Evolutionary conservation across 1,140 invertebrate species (phyloP), one percentile per base, ranked within the genome.

Genomic region (Ostrea denselamellosa): DNA sequence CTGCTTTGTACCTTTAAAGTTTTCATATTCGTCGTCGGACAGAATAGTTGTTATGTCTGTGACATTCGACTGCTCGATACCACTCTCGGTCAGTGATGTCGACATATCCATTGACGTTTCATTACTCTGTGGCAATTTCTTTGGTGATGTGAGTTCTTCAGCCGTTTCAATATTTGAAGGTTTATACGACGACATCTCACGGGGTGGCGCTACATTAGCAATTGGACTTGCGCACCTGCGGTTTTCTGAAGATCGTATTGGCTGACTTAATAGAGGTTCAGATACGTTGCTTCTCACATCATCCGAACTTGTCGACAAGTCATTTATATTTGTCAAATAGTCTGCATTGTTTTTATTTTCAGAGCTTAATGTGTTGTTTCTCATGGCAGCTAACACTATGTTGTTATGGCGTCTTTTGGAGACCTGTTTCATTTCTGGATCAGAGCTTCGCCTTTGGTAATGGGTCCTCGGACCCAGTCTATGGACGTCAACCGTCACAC

Each of bases 401-500:
- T 85, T 85, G 22, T 85, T 85, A 19, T 85, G 83, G 5, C 56
- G 83, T 85, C 54, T 56, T 58, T 53, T 71, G 22, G 52, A 52
- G 17, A n/a, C 62, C 51, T 86, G 85, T 83, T 86, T 88, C 34
- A 77, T 84, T 81, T 88, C 87, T 5, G 87, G 87, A 62, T 89
- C 88, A 0, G 89, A 89, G 17, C 84, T 86, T 8, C 85, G 71
- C 5, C 86, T 44, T 2, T 56, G 56, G 44, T 62, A 86, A 28
- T 87, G 62, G 9, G 83, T 77, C n/a, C 56, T 8, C 14, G 83
- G 65, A 5, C 87, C 83, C 9, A 56, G 17, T 25, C 84, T 25
- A 62, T 89, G 89, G 17, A 89, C 77, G 53, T 89, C 89, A 0
- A 86, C 89, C 58, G 84, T 87, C 9, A 89, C 86, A 62, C 87